Percentiles rank a stretch among this genome's conserved stretches.
phyloP scores from a whole-genome alignment of 2,888 invertebrate genomes.

The Hermodice carunculata region DNA sequence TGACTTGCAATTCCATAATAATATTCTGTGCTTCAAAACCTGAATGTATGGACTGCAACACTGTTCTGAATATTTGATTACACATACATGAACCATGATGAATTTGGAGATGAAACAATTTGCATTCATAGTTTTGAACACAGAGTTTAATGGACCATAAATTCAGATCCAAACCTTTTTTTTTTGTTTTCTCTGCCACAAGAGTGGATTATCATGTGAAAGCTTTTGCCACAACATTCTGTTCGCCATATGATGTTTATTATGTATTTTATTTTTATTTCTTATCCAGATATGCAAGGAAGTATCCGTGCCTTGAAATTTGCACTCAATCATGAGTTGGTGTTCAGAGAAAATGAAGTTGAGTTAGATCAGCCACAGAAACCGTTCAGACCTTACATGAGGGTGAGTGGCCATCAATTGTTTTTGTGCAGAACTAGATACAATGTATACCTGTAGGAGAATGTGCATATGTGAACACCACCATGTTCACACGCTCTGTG shows the following conservation, averaged over 20 bases:
- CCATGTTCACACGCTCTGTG: no score
- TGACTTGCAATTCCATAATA: no score
- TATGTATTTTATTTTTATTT: not conserved
- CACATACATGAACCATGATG: no score
- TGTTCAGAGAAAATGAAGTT: conserved; percentile 55
- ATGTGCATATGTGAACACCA: no score
- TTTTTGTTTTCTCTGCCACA: not conserved
- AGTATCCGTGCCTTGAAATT: conserved; percentile 63
- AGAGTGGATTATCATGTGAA: no score
- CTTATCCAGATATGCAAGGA: conserved; percentile 57
- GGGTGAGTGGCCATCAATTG: conserved; percentile 40
- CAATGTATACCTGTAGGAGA: not conserved
- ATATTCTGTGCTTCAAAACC: no score
- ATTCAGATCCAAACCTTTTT: no score
- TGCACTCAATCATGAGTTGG: conserved; percentile 59
- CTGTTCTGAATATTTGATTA: no score
- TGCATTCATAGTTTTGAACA: no score
- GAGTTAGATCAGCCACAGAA: conserved; percentile 54
- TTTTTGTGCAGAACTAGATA: not conserved
- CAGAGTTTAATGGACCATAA: no score
- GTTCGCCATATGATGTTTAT: not conserved
- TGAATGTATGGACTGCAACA: no score
- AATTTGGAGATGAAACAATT: no score
- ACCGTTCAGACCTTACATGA: conserved; percentile 57
- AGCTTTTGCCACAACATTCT: not conserved